A percentile compares a stretch with the other conserved stretches of the same genome.
These are phyloP conservation scores for Agrochola lychnidis DNA, from an alignment of 2,888 invertebrate species.

Conservation along the genomic window DNA sequence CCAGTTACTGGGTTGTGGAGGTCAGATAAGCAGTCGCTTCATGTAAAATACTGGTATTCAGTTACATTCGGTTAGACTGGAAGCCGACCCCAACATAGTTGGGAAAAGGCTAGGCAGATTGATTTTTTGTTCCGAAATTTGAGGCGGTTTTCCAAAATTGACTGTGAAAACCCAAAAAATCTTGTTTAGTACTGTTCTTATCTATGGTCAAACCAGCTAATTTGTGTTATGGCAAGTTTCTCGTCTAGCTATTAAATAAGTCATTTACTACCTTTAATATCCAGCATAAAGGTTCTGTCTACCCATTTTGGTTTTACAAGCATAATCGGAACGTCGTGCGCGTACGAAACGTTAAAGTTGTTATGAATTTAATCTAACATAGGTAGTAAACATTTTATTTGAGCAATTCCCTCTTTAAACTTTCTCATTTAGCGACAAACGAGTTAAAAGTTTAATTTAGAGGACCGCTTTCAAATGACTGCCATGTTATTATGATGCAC, in stretches of 20 bases:
- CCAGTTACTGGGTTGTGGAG: too few relatives aligned
- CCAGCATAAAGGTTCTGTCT: background rate
- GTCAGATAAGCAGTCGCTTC: too few relatives aligned
- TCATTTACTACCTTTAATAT: too few relatives aligned
- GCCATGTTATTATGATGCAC: constrained; percentile 9
- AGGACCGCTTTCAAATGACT: constrained; percentile 34
- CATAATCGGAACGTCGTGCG: background rate
- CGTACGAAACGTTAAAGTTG: constrained; percentile 18
- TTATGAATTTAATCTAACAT: constrained; percentile 47
- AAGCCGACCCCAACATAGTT: too few relatives aligned
- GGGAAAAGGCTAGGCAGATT: too few relatives aligned
- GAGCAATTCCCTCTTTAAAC: constrained; percentile 53
- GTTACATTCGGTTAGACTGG: too few relatives aligned
- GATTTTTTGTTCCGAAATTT: background rate
- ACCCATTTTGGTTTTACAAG: background rate
- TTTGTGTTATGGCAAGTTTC: background rate
- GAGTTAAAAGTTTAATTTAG: constrained; percentile 51
- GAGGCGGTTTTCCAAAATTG: background rate
- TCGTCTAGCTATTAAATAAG: background rate
- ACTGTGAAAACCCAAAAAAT: background rate
- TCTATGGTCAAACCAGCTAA: background rate
- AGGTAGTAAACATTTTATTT: constrained; percentile 44
- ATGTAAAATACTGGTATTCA: too few relatives aligned
- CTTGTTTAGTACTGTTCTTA: background rate
- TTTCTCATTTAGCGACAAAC: constrained; percentile 45